phyloP scores from a whole-genome alignment of 2,113 vertebrate genomes.

The Aldabrachelys gigantea region DNA sequence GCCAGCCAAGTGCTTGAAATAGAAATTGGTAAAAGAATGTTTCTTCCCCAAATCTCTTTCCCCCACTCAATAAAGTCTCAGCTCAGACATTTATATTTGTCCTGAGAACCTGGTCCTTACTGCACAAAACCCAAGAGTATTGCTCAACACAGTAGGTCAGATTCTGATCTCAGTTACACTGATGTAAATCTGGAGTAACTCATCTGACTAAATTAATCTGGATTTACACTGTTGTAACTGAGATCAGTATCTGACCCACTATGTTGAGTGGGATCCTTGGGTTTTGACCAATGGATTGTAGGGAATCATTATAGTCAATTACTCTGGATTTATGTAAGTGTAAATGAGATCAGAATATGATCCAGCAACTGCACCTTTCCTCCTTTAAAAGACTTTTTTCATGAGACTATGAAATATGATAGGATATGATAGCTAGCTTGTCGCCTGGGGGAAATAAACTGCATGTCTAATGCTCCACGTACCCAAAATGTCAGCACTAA shows the following conservation, averaged over 20 bases:
- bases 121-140: not conserved
- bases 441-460: conserved; percentile 27
- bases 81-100: not conserved
- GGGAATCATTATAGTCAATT: conserved; percentile 50
- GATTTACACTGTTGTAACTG: conserved; percentile 18
- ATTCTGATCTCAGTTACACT: not conserved
- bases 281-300: not conserved
- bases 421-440: conserved; percentile 36
- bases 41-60: not conserved
- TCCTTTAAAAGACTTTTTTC: conserved; percentile 41
- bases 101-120: not conserved
- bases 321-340: conserved; percentile 34
- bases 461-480: conserved; percentile 6
- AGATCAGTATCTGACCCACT: conserved; percentile 12
- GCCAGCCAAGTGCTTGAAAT: conserved; percentile 15
- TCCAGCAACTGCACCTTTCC: not conserved
- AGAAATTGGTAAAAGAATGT: not conserved
- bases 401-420: conserved; percentile 34
- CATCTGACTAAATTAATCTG: conserved; percentile 56
- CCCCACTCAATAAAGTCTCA: not conserved
- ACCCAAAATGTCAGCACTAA: not conserved
- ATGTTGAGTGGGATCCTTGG: conserved; percentile 51
- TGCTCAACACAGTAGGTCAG: not conserved
- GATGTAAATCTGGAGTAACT: conserved; percentile 3
- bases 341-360: conserved; percentile 34